Conservation (phyloP, 2,888 invertebrate species). For the Phaedon cochleariae region DNA sequence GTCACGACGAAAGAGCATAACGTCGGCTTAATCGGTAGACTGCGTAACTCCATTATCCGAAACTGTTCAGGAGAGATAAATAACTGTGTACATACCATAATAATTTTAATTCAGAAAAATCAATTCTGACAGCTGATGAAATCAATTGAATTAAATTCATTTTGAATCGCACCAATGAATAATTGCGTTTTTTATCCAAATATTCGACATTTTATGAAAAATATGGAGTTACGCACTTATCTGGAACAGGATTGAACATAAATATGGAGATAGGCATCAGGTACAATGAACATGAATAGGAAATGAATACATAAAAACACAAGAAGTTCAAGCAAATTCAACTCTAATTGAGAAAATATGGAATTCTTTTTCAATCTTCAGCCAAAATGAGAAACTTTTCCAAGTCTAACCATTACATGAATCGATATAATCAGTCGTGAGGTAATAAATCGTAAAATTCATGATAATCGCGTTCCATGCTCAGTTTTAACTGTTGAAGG, state of each 20-base stretch:
- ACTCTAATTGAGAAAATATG: slow-evolving; percentile 4
- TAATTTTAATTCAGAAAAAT: background rate
- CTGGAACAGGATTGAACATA: background rate
- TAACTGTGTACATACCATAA: slow-evolving; percentile 3
- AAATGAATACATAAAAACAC: background rate
- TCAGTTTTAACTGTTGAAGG: slow-evolving; percentile 24
- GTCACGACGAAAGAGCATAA: too few species aligned
- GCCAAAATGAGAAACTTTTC: too few species aligned
- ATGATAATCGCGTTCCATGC: slow-evolving; percentile 27
- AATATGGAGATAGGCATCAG: slow-evolving; percentile 4
- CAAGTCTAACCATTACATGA: too few species aligned
- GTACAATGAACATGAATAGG: background rate
- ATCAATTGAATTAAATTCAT: slow-evolving; percentile 4
- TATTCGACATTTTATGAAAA: slow-evolving; percentile 4
- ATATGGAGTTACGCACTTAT: slow-evolving; percentile 4
- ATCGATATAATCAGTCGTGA: background rate
- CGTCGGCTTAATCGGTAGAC: slow-evolving; percentile 6
- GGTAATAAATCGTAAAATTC: slow-evolving; percentile 25
- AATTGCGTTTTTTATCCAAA: background rate
- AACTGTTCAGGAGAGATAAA: slow-evolving; percentile 11
- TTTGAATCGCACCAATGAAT: background rate
- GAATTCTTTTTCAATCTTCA: background rate
- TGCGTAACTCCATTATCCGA: slow-evolving; percentile 2
- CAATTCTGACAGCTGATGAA: slow-evolving; percentile 1
- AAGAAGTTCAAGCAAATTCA: background rate